phyloP scores from a whole-genome alignment of 1,140 invertebrate genomes.

The Aleiodes sp. region DNA sequence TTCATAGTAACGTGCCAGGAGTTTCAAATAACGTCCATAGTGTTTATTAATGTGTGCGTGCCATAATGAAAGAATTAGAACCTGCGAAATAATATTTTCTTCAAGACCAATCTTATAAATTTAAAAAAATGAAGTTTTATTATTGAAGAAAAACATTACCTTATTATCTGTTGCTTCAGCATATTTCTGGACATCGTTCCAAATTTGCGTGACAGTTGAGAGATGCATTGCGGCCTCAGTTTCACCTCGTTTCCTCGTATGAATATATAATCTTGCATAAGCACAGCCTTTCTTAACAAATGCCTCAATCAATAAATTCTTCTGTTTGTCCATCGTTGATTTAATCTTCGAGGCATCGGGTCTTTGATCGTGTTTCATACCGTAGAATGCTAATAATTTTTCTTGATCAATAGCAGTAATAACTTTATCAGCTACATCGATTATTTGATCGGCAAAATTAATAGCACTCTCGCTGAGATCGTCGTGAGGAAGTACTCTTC shows the following conservation, averaged over 20 bases:
- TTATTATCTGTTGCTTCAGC: slow-evolving; percentile 81
- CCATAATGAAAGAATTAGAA: slow-evolving; percentile 80
- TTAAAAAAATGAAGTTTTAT: no score
- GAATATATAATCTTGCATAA: slow-evolving; percentile 72
- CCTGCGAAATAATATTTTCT: slow-evolving; percentile 60
- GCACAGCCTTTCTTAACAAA: slow-evolving; percentile 80
- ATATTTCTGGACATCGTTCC: slow-evolving; percentile 80
- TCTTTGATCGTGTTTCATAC: slow-evolving; percentile 81
- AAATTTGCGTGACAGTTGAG: slow-evolving; percentile 72
- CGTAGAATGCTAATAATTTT: slow-evolving; percentile 78
- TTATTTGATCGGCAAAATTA: slow-evolving; percentile 68
- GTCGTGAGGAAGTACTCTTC: slow-evolving; percentile 66
- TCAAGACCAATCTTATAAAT: no score
- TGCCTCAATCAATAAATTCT: slow-evolving; percentile 79
- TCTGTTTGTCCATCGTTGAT: slow-evolving; percentile 85
- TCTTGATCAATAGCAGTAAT: slow-evolving; percentile 79
- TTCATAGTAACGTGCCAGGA: slow-evolving; percentile 79
- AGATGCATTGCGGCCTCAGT: slow-evolving; percentile 55
- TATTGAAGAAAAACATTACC: slow-evolving; percentile 69
- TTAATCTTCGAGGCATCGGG: slow-evolving; percentile 83
- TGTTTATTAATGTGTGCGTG: slow-evolving; percentile 81
- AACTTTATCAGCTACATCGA: slow-evolving; percentile 73
- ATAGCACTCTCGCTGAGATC: slow-evolving; percentile 65
- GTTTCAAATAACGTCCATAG: slow-evolving; percentile 82
- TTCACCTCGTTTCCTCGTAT: slow-evolving; percentile 51